Evolutionary conservation across 2,888 invertebrate species (phyloP), one percentile per base, ranked within the genome.

Genomic region (Cyclophora albipunctata): DNA sequence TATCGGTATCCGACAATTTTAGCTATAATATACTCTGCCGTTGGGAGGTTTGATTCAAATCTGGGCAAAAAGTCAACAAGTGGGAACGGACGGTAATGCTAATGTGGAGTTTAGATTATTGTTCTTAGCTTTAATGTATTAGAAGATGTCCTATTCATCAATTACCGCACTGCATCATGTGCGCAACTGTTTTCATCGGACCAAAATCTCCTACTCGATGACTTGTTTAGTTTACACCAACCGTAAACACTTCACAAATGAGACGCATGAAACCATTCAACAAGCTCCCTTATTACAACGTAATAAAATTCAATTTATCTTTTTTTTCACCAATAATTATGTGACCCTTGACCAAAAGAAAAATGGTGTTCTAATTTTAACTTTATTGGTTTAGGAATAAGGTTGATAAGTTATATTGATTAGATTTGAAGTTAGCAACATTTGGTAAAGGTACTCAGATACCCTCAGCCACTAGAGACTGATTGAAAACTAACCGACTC

Each of bases 401-500:
- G 49, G 41, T 45, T 50, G 41, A 42, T 34, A 20, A 49, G 45
- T 33, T 5, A 49, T 34, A 52, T 5, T 48, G 34, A 52, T 59
- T 59, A 35, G 7, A 46, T 51, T 42, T 51, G 55, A 51, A 54
- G 60, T 62, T 64, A 57, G 66, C 63, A 84, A 81, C 85, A 85
- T 82, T 85, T 84, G 84, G 77, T 71, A 64, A 20, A 20, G 20
- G 20, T 61, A 67, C 67, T 71, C 57, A 58, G 51, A 49, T 53
- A 57, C 57, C 61, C 62, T 47, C 54, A 50, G 63, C 62, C 66
- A 71, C 86, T 86, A 75, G 75, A 84, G 66, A 67, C 76, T 84
- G 84, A 87, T 86, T 85, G 86, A 78, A 84, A 84, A 82, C 78
- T 76, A 76, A 74, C 82, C 69, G 63, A 67, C 72, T 71, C 79